Base-by-base conservation (phyloP, 1,140 invertebrate species). In the Cataglyphis hispanica region DNA sequence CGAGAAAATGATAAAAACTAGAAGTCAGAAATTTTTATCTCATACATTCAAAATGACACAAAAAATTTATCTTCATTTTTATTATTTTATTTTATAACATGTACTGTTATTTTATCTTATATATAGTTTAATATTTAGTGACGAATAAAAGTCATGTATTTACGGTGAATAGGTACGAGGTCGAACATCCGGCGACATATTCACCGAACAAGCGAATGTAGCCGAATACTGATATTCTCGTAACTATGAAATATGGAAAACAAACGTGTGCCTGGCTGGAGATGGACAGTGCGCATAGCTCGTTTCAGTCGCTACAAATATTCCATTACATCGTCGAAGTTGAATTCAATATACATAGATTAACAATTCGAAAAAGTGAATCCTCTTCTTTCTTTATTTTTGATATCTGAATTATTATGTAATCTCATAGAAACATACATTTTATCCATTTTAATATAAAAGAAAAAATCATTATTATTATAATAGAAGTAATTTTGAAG, bases 191-290 rank as follows among this genome's bases (percentile, higher is more conserved):
- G 31, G 31, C 43, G 72, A 83, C 85, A 64, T 43, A 83, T 83
- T 58, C 67, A 37, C 53, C 46, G 22, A 84, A 63, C 61, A 84
- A 64, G 60, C 31, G 78, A 84, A 19, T 63, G 25, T 64, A 70
- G 67, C 67, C 66, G 80, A 66, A 81, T 69, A 81, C 76, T 86
- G 76, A 81, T 86, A 46, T 67, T 60, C 27, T 58, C 53, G 72
- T 74, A 84, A 78, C 58, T 63, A 74, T 86, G 86, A 86, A 88
- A 87, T 90, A 86, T 88, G 72, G 69, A 87, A 90, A 90, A 91
- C 86, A 90, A 91, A 89, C 84, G 84, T 53, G 27, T 53, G 25
- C 50, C 37, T 43, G 84, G 19, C 1, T 34, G 10, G 2, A 74
- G 4, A 56, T 72, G 67, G 67, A 83, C 67, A 83, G 43, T 72